Percentiles rank a stretch among this genome's conserved stretches.
Conservation (phyloP, 2,888 invertebrate species). For the Heteropelma amictum region DNA sequence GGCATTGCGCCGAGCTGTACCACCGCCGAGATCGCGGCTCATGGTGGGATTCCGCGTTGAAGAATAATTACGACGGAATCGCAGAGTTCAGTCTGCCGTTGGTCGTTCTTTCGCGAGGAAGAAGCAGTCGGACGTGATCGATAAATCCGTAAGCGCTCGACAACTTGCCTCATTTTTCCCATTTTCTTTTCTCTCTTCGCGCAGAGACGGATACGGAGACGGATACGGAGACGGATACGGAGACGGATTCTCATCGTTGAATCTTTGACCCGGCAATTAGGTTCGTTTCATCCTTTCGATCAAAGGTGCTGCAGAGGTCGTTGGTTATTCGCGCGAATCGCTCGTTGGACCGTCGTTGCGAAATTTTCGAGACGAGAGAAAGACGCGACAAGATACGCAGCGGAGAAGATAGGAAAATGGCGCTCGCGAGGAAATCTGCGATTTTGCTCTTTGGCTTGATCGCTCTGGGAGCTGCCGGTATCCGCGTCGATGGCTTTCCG, state of each 20-base stretch:
- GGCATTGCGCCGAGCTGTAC: conserved; percentile 36
- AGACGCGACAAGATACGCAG: background rate
- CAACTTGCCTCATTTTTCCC: no score
- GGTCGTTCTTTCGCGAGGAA: conserved; percentile 59
- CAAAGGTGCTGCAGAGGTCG: no score
- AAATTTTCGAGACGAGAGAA: conserved; percentile 32
- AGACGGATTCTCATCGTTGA: no score
- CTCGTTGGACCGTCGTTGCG: no score
- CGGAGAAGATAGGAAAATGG: conserved; percentile 45
- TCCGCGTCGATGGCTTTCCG: conserved; percentile 81
- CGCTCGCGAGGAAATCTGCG: conserved; percentile 32
- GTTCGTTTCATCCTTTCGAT: no score
- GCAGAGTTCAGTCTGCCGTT: conserved; percentile 65
- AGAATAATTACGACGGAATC: conserved; percentile 24
- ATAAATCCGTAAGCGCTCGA: background rate
- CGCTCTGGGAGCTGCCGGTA: conserved; percentile 55
- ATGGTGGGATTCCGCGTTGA: conserved; percentile 64
- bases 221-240: no score
- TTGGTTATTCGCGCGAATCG: no score
- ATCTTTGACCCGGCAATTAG: no score
- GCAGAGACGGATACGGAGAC: no score
- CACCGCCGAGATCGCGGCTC: conserved; percentile 46
- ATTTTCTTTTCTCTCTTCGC: no score
- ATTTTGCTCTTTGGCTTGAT: conserved; percentile 57
- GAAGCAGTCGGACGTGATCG: background rate